A percentile compares a stretch with the other conserved stretches of the same genome.
These are phyloP conservation scores for Phataginus tricuspis DNA, from an alignment of 2,797 vertebrate species.

Conservation along the genomic window DNA sequence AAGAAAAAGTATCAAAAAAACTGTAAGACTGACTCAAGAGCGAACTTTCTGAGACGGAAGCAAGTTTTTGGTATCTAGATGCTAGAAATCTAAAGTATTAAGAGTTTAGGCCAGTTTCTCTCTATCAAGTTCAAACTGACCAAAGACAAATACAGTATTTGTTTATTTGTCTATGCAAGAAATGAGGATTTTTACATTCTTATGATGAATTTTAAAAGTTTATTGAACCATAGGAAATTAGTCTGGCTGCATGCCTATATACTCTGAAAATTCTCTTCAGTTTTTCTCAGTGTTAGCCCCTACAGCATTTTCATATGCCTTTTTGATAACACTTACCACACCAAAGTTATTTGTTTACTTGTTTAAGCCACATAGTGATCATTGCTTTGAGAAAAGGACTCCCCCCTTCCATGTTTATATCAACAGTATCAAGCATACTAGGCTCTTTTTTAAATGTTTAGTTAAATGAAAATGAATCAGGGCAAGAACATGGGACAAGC, in stretches of 20 bases:
- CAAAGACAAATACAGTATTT: constrained; percentile 51
- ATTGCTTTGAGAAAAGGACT: not conserved
- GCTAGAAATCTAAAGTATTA: constrained; percentile 25
- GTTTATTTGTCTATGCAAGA: constrained; percentile 28
- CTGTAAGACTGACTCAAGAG: not conserved
- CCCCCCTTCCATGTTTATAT: not conserved
- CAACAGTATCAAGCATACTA: not conserved
- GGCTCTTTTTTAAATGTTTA: not conserved
- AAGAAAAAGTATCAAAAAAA: not conserved
- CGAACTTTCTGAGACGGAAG: not conserved
- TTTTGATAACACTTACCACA: not conserved
- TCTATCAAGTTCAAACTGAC: constrained; percentile 39
- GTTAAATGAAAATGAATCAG: not conserved
- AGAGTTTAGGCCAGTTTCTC: constrained; percentile 13
- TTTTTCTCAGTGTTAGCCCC: constrained; percentile 5
- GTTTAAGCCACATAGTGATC: not conserved
- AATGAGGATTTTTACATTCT: constrained; percentile 44
- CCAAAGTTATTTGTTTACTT: not conserved
- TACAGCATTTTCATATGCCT: not conserved
- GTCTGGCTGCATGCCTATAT: not conserved
- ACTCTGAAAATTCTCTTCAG: not conserved
- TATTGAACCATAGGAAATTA: not conserved
- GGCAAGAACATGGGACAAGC: too few species aligned
- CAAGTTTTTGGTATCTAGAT: constrained; percentile 9
- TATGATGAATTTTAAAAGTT: not conserved